A percentile compares a stretch with the other conserved stretches of the same genome.
Conservation (phyloP, 2,888 invertebrate species). For the Cryptus armator region DNA sequence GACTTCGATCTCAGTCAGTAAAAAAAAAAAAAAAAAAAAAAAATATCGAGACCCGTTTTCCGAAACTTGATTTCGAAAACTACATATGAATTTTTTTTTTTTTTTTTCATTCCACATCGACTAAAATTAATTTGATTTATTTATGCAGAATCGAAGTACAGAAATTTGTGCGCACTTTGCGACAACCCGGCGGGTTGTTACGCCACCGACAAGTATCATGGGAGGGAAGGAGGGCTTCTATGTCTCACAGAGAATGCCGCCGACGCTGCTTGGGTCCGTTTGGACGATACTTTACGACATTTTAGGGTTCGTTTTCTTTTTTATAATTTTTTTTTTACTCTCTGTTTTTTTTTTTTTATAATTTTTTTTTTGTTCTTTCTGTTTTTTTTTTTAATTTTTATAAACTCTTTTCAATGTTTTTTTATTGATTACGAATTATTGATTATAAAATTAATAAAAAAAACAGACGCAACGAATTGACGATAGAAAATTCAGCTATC, state of each 20-base stretch:
- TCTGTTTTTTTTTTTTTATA: background rate
- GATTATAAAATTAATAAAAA: background rate
- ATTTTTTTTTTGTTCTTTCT: background rate
- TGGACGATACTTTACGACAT: constrained; percentile 89
- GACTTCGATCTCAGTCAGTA: constrained; percentile 90
- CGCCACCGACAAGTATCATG: constrained; percentile 92
- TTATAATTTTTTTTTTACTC: constrained; percentile 24
- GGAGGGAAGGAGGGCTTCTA: constrained; percentile 91
- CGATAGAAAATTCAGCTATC: constrained; percentile 87
- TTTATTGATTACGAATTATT: constrained; percentile 17
- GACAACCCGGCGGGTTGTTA: constrained; percentile 88
- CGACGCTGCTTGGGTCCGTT: constrained; percentile 93
- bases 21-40: background rate
- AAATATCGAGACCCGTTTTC: background rate
- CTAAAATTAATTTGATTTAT: background rate
- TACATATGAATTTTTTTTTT: constrained; percentile 1
- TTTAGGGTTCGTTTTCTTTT: constrained; percentile 87
- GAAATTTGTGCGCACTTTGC: constrained; percentile 91
- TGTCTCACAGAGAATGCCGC: constrained; percentile 93
- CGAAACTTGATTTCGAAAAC: background rate
- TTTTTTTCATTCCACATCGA: background rate
- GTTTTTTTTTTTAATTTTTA: background rate
- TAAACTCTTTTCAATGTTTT: background rate
- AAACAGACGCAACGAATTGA: constrained; percentile 56
- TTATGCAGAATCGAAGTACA: constrained; percentile 88